Conservation (phyloP, 1,140 invertebrate species). For the Bradysia coprophila region DNA sequence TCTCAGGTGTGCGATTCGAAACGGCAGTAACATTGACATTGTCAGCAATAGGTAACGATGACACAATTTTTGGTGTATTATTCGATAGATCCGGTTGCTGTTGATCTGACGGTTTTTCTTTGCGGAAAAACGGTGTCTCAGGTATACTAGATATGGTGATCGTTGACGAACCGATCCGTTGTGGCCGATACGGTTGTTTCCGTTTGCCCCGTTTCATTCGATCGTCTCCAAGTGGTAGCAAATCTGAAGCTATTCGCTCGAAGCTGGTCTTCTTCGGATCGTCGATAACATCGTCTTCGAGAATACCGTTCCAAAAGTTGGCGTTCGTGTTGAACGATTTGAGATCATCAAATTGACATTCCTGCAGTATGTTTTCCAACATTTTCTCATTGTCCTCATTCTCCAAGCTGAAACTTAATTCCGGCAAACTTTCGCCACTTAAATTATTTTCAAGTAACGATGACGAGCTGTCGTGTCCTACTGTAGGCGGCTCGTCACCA, state of each 20-base stretch:
- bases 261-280: conserved; percentile 7
- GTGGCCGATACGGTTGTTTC: neutral
- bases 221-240: neutral
- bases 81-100: conserved; percentile 9
- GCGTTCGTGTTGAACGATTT: conserved; percentile 20
- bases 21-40: conserved; percentile 7
- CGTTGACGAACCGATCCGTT: conserved; percentile 5
- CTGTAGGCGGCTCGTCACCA: neutral
- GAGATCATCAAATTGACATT: conserved; percentile 19
- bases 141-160: conserved; percentile 1
- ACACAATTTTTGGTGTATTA: conserved; percentile 12
- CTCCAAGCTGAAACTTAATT: conserved; percentile 16
- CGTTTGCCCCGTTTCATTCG: neutral
- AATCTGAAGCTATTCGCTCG: neutral
- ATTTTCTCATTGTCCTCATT: conserved; percentile 18
- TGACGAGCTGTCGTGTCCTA: neutral
- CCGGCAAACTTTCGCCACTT: conserved; percentile 19
- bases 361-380: conserved; percentile 22
- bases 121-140: conserved; percentile 14
- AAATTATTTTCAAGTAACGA: conserved; percentile 16
- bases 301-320: conserved; percentile 22
- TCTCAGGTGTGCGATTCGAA: neutral
- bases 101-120: conserved; percentile 5
- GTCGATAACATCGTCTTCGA: conserved; percentile 19
- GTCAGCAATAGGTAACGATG: no score